Evolutionary conservation across 2,888 invertebrate genomes (phyloP), one percentile per base, ranked within the genome.

Genomic region (Drosophila nr. perissopoda): DNA sequence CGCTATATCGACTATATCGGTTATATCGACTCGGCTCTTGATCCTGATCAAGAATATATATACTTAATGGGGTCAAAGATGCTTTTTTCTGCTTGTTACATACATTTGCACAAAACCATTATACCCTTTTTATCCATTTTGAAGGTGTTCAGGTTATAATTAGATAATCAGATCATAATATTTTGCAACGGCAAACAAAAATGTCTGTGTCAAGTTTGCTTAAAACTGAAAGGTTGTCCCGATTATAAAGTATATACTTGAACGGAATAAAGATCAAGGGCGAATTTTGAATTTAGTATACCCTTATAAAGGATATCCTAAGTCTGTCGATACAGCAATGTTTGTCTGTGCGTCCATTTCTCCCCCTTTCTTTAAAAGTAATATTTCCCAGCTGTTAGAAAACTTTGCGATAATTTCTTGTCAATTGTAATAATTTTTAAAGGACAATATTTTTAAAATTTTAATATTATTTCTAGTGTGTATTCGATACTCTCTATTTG

Each of bases 401-500:
- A 16, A 25, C 1, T 1, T 25, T 46, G 25, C 7, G 16, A 16
- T 25, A 2, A 13, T 16, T 46, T 46, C 2, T 25, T 8, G 8
- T 4, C 25, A 16, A 46, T 46, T 25, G 46, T 25, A 46, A 46
- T 8, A 4, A 2, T 4, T 46, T 25, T 16, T 7, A 8, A 25
- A 7, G 16, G 7, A 1, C 2, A 16, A 16, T 56, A n/a, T n/a
- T 27, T n/a, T 54, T 27, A 46, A 3, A 3, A 27, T 33, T 61
- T 42, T 7, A 16, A 25, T 27, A 40, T 31, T 13, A 21, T 8
- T 6, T 49, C 36, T 25, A 5, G 29, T 8, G 27, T 49, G 16
- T 34, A 49, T 10, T 59, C 36, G 51, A 42, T 62, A 82, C 65
- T 46, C 31, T 29, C 67, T 56, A 73, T 81, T 36, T 60, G 25